Evolutionary conservation across 2,797 vertebrate genomes (phyloP).

Genomic region (Malurus leucopterus): DNA sequence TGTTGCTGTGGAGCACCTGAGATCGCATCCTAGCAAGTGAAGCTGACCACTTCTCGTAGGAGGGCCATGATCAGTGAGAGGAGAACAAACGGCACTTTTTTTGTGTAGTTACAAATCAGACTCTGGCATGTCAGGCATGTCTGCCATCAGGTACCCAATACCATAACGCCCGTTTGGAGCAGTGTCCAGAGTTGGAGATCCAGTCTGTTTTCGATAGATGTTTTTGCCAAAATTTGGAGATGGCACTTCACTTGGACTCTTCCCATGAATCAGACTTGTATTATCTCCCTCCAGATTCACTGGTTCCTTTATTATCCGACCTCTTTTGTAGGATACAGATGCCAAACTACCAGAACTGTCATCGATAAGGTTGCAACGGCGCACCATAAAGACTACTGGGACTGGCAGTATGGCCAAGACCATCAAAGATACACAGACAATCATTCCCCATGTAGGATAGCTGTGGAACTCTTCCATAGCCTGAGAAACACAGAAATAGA

Average conservation of each 20-base stretch:
- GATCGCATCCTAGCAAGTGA: conserved; percentile 57
- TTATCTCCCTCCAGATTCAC: conserved; percentile 82
- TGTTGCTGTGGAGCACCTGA: conserved; percentile 66
- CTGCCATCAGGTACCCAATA: conserved; percentile 91
- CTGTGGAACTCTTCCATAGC: conserved; percentile 78
- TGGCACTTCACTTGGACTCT: conserved; percentile 84
- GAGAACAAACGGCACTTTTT: not conserved
- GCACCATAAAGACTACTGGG: conserved; percentile 84
- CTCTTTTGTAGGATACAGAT: conserved; percentile 91
- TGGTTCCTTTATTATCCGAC: conserved; percentile 87
- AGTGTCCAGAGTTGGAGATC: conserved; percentile 75
- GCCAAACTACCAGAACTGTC: conserved; percentile 78
- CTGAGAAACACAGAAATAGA: conserved; percentile 57
- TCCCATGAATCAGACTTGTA: conserved; percentile 87
- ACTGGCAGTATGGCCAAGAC: conserved; percentile 87
- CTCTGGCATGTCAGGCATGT: conserved; percentile 90
- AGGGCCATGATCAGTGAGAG: conserved; percentile 43
- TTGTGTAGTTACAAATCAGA: conserved; percentile 85
- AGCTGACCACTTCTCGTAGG: conserved; percentile 39
- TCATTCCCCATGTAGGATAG: conserved; percentile 88
- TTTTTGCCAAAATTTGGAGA: conserved; percentile 88
- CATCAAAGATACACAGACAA: conserved; percentile 85
- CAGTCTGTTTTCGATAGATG: conserved; percentile 88
- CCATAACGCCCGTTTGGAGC: conserved; percentile 91
- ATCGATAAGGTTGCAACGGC: conserved; percentile 83